Evolutionary conservation across 2,797 vertebrate genomes (phyloP), one percentile per base, ranked within the genome.

Genomic region (Sebastiscus albofasciatus): DNA sequence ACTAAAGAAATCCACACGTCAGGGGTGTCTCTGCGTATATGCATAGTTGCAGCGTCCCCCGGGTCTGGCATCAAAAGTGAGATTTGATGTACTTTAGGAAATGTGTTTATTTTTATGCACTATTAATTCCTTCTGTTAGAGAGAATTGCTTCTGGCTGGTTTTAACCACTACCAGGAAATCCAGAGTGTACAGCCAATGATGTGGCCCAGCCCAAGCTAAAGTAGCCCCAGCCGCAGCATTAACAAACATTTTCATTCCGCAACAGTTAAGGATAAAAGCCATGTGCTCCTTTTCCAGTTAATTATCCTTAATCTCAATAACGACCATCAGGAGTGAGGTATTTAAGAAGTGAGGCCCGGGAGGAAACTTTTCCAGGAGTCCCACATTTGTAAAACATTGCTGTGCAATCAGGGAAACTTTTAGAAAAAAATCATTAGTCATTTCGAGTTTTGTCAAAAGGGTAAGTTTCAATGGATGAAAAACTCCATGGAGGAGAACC

Each of bases 401-500:
- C 77, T 59, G 68, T 81, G 72, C 81, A 75, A 80, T 80, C 82
- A 83, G 75, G 75, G 36, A 72, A 83, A 82, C 72, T 56, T 81
- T 74, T 8, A 72, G 46, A 82, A 82, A 77, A 81, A 84, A 82
- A 88, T 77, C 87, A 90, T 92, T 89, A 68, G 89, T 90, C 88
- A 93, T 86, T 90, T 90, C 27, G 80, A 67, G 61, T 86, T 88
- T 75, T 77, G 76, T 87, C 79, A 86, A 91, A 88, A 74, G 84
- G 67, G 58, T 84, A 83, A 46, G 67, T 91, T 90, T 93, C 90
- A 92, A 92, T 91, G 67, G 87, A 85, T 85, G 88, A 87, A 92
- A 93, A 88, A 60, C 72, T 84, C 79, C 52, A 85, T 83, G 80
- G 86, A 90, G 56, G 82, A 85, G 69, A 84, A 22, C 88, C 85